Evolutionary conservation across 2,113 vertebrate genomes (phyloP), one percentile per base, ranked within the genome.

Genomic region (Cercocebus atys): DNA sequence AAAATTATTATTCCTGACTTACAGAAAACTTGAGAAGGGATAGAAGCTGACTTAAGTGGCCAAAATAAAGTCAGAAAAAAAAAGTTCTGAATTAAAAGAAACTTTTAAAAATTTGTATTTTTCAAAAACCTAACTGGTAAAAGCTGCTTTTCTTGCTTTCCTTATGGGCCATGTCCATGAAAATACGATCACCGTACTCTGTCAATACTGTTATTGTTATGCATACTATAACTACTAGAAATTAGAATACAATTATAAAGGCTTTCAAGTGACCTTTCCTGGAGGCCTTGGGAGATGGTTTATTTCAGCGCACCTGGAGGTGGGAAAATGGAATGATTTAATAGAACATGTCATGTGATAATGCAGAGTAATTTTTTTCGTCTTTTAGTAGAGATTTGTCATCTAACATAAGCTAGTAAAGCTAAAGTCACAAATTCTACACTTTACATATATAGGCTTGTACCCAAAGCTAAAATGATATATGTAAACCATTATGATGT

Each of bases 401-500:
- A 27, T 35, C 68, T 35, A 3, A n/a, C 10, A 8, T 13, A 25
- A 72, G 12, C 3, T 6, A 79, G n/a, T 22, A 1, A 13, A 25
- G 4, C 32, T 35, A 2, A 22, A 22, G 12, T 22, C 10, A 22
- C 32, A 16, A 13, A 13, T 7, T 14, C 18, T 47, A 0, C 4
- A 4, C 6, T 27, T n/a, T 6, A 43, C 50, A n/a, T 40, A 12
- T 20, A 9, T 5, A 25, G 20, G 57, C 20, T 14, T 0, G 16
- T 32, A 12, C 12, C 25, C 35, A 45, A 7, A 8, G 11, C 30
- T n/a, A 9, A 43, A 25, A 50, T 17, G 45, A 16, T 61, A 2
- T 4, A 12, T 0, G 0, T 47, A 45, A 0, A 6, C 2, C 1
- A 4, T n/a, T 30, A 5, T 43, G 17, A 23, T 64, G 52, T 38